Base-by-base conservation (phyloP, 2,113 vertebrate species). In the Theristicus caerulescens region DNA sequence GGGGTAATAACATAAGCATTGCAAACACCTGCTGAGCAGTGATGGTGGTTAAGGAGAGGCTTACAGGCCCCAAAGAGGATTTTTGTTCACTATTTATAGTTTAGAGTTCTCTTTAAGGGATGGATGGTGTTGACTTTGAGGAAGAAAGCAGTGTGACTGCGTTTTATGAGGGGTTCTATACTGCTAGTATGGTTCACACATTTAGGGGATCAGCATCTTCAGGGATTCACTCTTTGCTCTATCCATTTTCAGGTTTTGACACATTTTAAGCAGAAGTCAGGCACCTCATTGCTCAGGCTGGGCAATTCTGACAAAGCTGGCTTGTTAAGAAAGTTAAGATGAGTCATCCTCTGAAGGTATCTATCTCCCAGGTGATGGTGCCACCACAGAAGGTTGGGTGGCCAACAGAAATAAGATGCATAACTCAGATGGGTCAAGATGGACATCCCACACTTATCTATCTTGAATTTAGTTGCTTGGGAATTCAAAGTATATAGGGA, bases 131-230 rank as follows among this genome's bases (percentile, higher is more conserved):
- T 89, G 67, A 69, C 47, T 90, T 70, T 38, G 38, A 76, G 72
- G 79, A 82, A 87, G 18, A n/a, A 77, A 66, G 19, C 21, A 42
- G 19, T 10, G 15, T 59, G 88, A 51, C 31, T 85, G 15, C 19
- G 32, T 81, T 94, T 89, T 59, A 62, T 0, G 8, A 96, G 26
- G 51, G 5, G 15, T 52, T 54, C 18, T 54, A 6, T 36, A 66
- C 20, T 40, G 51, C 34, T 72, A 38, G 7, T 4, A 18, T 12
- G 61, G 58, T 47, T 81, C 47, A 38, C 26, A 19, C 0, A 0
- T 49, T 76, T 52, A 57, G 36, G 15, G 34, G 17, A 61, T 14
- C 34, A 42, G 16, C 16, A 18, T 61, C 86, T 62, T 88, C 40
- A 27, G 52, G 40, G 6, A 22, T 82, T 91, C 7, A 71, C 9